phyloP scores from a whole-genome alignment of 2,797 vertebrate species.

The Phylloscopus collybita region DNA sequence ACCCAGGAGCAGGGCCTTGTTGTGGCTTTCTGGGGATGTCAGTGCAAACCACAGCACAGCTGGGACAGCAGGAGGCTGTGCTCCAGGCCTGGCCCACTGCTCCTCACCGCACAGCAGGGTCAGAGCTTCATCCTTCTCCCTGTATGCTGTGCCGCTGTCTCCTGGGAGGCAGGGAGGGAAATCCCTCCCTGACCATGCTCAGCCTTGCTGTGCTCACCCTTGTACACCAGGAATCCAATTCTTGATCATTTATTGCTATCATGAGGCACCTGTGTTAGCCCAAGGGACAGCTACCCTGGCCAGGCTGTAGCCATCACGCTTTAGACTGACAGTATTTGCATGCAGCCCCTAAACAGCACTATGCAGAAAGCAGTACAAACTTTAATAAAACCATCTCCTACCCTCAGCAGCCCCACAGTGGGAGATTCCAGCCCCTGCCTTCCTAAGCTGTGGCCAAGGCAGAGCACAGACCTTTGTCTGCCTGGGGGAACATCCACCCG shows the following conservation, averaged over 20 bases:
- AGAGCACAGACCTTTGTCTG: neutral
- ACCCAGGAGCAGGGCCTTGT: neutral
- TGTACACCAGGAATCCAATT: neutral
- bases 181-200: rapidly evolving
- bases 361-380: neutral
- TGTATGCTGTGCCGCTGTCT: rapidly evolving
- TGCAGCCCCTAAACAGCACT: neutral
- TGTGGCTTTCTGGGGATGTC: neutral
- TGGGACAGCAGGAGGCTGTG: neutral
- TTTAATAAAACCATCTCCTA: neutral
- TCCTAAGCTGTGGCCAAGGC: neutral
- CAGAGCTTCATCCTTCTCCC: neutral
- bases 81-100: neutral
- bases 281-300: neutral
- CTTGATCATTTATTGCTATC: neutral
- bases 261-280: neutral
- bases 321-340: neutral
- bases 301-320: neutral
- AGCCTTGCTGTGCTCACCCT: neutral
- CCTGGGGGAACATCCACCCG: rapidly evolving
- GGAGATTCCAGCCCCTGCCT: neutral
- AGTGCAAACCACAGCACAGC: conserved; percentile 1
- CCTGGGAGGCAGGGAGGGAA: neutral
- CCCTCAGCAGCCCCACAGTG: neutral
- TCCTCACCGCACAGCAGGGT: rapidly evolving